Conservation (phyloP, 2,888 invertebrate genomes). For the Perizoma affinitatum region DNA sequence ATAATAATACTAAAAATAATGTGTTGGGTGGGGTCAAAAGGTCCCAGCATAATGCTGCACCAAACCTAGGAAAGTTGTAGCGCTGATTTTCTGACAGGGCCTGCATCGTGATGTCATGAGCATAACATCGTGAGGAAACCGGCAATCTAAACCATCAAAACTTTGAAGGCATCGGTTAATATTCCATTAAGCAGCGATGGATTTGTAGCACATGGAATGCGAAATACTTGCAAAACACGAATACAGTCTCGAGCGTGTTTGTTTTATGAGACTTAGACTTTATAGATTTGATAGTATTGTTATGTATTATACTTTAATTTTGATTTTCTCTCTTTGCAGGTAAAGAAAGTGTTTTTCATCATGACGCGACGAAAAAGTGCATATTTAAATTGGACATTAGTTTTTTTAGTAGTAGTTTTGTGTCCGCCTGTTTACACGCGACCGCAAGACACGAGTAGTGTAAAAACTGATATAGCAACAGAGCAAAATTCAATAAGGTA, state of each 20-base stretch:
- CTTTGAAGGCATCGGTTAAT: too few relatives aligned
- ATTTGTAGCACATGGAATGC: too few relatives aligned
- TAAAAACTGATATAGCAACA: slow-evolving; percentile 57
- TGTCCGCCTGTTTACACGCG: slow-evolving; percentile 65
- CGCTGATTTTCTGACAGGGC: too few relatives aligned
- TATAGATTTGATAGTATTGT: neutral
- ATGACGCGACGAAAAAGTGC: slow-evolving; percentile 77
- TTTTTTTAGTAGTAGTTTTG: slow-evolving; percentile 68
- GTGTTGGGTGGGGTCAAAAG: too few relatives aligned
- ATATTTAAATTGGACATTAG: slow-evolving; percentile 74
- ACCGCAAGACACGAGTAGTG: slow-evolving; percentile 65
- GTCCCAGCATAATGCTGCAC: too few relatives aligned
- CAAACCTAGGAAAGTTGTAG: too few relatives aligned
- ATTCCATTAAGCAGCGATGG: too few relatives aligned
- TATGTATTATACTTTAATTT: neutral
- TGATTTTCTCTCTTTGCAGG: slow-evolving; percentile 66
- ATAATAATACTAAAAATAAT: too few relatives aligned
- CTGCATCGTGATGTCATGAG: too few relatives aligned
- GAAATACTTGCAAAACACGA: too few relatives aligned
- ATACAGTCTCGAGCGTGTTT: neutral
- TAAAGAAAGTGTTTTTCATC: slow-evolving; percentile 54
- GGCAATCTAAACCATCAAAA: too few relatives aligned
- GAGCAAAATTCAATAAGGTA: slow-evolving; percentile 68
- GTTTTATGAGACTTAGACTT: neutral
- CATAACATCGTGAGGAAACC: too few relatives aligned